These are phyloP conservation scores for Tortricodes alternella DNA, from an alignment of 2,888 invertebrate species.

Conservation along the genomic window DNA sequence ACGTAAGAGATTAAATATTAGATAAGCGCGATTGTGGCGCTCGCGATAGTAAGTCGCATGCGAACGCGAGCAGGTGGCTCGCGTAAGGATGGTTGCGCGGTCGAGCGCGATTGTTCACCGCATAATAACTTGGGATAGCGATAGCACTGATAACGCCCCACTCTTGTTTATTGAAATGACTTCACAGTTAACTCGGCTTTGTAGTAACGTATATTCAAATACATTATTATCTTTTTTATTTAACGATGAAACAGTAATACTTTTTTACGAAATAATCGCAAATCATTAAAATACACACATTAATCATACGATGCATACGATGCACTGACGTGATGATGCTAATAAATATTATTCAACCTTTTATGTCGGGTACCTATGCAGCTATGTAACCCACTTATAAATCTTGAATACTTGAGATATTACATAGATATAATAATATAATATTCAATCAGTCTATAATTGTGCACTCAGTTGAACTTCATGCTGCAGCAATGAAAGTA, in stretches of 20 bases:
- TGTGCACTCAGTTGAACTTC: conserved; percentile 4
- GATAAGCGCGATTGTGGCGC: conserved; percentile 54
- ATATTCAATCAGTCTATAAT: conserved; percentile 48
- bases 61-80: conserved; percentile 61
- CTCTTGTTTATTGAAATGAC: conserved; percentile 28
- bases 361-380: too few relatives aligned
- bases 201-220: conserved; percentile 8
- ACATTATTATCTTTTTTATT: background rate
- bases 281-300: too few relatives aligned
- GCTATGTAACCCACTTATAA: conserved; percentile 2
- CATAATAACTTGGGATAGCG: conserved; percentile 78
- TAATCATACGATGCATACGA: too few relatives aligned
- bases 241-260: too few relatives aligned
- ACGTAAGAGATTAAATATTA: conserved; percentile 56
- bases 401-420: conserved; percentile 13
- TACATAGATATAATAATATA: conserved; percentile 40
- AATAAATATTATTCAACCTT: too few relatives aligned
- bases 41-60: conserved; percentile 38
- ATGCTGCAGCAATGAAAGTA: conserved; percentile 1
- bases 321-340: too few relatives aligned
- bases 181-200: conserved; percentile 21
- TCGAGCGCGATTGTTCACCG: conserved; percentile 65
- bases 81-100: conserved; percentile 55
- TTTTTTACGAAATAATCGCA: too few relatives aligned
- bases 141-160: conserved; percentile 70